These are phyloP conservation scores for Sympetrum striolatum DNA, from an alignment of 2,888 invertebrate genomes.

Conservation along the genomic window DNA sequence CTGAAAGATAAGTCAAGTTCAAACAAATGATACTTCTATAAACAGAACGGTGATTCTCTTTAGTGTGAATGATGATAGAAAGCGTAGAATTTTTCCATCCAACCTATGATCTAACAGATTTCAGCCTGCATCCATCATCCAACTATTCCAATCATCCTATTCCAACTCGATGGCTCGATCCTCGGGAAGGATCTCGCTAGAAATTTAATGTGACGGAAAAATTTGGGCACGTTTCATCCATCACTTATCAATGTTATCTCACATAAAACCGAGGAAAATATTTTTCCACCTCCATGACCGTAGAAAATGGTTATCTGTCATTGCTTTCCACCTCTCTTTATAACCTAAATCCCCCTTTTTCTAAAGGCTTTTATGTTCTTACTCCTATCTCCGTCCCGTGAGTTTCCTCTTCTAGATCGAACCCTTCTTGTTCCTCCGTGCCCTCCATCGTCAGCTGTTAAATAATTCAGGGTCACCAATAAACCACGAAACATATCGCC, in stretches of 20 bases:
- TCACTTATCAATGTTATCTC: background rate
- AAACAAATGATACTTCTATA: no score
- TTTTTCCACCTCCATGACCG: background rate
- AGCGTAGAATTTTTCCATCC: no score
- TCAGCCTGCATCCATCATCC: background rate
- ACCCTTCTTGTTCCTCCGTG: background rate
- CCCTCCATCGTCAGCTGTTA: background rate
- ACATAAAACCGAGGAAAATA: background rate
- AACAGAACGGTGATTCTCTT: no score
- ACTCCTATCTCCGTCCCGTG: background rate
- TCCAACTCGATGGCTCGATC: background rate
- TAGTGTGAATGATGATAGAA: no score
- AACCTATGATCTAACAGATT: no score
- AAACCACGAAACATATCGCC: background rate
- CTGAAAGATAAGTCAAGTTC: no score
- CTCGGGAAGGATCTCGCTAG: background rate
- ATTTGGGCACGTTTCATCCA: background rate
- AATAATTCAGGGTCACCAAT: background rate
- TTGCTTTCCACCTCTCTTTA: background rate
- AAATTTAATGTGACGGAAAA: background rate
- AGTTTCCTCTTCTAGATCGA: background rate
- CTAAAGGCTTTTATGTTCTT: background rate
- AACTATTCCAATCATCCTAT: background rate
- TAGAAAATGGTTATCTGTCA: background rate
- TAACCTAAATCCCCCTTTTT: background rate